phyloP scores from a whole-genome alignment of 2,888 invertebrate species.

The Trachelus stipa region DNA sequence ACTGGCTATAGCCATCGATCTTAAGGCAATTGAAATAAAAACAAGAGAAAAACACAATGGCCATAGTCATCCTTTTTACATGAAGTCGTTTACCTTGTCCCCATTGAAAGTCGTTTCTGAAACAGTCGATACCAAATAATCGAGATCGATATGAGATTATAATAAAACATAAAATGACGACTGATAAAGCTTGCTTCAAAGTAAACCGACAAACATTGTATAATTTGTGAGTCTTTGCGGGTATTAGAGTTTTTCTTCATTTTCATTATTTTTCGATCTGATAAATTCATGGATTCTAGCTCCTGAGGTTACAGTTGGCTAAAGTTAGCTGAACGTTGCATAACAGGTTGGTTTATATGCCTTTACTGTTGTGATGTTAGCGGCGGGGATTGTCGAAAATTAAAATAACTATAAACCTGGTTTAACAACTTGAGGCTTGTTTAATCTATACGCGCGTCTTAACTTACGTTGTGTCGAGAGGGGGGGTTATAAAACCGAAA shows the following conservation, averaged over 20 bases:
- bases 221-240: neutral
- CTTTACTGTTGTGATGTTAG: constrained; percentile 7
- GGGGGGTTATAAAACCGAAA: too few relatives aligned
- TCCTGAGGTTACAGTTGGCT: neutral
- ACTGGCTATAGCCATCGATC: neutral
- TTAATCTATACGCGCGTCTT: too few relatives aligned
- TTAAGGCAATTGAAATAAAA: neutral
- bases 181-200: neutral
- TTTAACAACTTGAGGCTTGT: too few relatives aligned
- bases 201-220: neutral
- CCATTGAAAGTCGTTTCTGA: too few relatives aligned
- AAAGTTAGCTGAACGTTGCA: constrained; percentile 41
- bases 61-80: neutral
- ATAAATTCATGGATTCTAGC: too few relatives aligned
- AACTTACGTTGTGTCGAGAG: too few relatives aligned
- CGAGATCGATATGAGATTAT: neutral
- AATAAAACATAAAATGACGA: neutral
- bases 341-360: constrained; percentile 41
- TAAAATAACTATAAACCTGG: too few relatives aligned
- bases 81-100: neutral
- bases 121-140: too few relatives aligned
- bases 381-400: too few relatives aligned
- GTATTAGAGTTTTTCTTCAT: too few relatives aligned
- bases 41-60: neutral
- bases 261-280: too few relatives aligned